A percentile compares a stretch with the other conserved stretches of the same genome.
phyloP scores from a whole-genome alignment of 2,888 invertebrate genomes.

The Emmelina monodactyla region DNA sequence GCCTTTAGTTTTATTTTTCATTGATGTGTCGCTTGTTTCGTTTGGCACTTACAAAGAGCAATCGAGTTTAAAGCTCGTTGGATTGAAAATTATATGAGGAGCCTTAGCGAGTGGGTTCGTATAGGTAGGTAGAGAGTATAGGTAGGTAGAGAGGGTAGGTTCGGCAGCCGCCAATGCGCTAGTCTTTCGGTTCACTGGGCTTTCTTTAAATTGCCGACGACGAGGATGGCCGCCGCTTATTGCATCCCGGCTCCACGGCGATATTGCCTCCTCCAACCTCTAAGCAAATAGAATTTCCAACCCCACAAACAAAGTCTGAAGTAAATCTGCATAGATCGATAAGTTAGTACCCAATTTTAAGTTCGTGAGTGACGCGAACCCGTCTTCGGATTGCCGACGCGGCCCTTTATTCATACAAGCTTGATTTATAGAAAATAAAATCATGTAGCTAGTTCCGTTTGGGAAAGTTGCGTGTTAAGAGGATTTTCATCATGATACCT shows the following conservation, averaged over 20 bases:
- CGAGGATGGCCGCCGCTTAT: slow-evolving; percentile 54
- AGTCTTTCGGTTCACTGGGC: slow-evolving; percentile 68
- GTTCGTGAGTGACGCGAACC: slow-evolving; percentile 48
- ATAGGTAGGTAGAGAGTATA: too few relatives aligned
- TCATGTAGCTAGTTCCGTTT: slow-evolving; percentile 53
- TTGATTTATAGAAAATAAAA: slow-evolving; percentile 30
- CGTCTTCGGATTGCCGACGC: slow-evolving; percentile 49
- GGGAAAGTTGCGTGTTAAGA: slow-evolving; percentile 55
- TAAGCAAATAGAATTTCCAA: slow-evolving; percentile 62
- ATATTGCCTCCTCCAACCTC: slow-evolving; percentile 63
- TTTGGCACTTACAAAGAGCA: slow-evolving; percentile 61
- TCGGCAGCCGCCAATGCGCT: slow-evolving; percentile 66
- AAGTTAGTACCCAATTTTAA: slow-evolving; percentile 28
- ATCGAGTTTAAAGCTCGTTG: slow-evolving; percentile 65
- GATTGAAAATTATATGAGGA: slow-evolving; percentile 66
- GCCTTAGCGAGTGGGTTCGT: slow-evolving; percentile 45
- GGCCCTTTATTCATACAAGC: slow-evolving; percentile 47
- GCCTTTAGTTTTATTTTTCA: too few relatives aligned
- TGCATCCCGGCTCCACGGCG: slow-evolving; percentile 62
- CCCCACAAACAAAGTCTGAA: slow-evolving; percentile 56
- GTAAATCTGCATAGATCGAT: slow-evolving; percentile 36
- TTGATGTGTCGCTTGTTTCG: slow-evolving; percentile 33
- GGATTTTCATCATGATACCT: slow-evolving; percentile 57
- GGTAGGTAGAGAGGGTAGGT: slow-evolving; percentile 23
- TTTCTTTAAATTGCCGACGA: slow-evolving; percentile 68